A percentile compares a stretch with the other conserved stretches of the same genome.
Evolutionary conservation across 2,797 vertebrate species (phyloP).

Genomic region (Syngnathus rostellatus): DNA sequence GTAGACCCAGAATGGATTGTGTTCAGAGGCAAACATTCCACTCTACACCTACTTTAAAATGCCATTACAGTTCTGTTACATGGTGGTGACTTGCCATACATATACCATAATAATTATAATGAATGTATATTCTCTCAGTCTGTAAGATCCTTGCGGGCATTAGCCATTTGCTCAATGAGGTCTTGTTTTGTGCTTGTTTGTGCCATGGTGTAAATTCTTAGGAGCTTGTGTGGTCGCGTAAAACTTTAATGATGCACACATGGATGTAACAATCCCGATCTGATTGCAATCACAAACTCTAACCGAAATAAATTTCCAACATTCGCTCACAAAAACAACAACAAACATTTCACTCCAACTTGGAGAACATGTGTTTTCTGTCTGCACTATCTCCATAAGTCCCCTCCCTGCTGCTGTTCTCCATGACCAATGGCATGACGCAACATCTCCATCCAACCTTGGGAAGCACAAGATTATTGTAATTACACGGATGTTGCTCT

Average conservation of each 20-base stretch:
- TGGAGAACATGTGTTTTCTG: slow-evolving; percentile 17
- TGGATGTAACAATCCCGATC: slow-evolving; percentile 39
- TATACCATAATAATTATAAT: background rate
- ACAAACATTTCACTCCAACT: slow-evolving; percentile 16
- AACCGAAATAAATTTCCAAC: slow-evolving; percentile 42
- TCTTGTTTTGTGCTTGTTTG: slow-evolving; percentile 15
- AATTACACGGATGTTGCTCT: slow-evolving; percentile 53
- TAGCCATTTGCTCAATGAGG: background rate
- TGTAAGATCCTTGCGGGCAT: background rate
- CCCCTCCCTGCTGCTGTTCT: slow-evolving; percentile 18
- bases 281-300: slow-evolving; percentile 48
- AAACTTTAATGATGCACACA: slow-evolving; percentile 53
- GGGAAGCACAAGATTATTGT: slow-evolving; percentile 51
- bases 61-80: background rate
- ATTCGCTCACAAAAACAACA: slow-evolving; percentile 21
- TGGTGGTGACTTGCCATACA: background rate
- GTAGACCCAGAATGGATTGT: background rate
- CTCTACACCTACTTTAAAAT: background rate
- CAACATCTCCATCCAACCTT: slow-evolving; percentile 34
- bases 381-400: slow-evolving; percentile 16
- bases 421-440: slow-evolving; percentile 27
- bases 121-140: background rate
- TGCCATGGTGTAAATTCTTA: slow-evolving; percentile 22
- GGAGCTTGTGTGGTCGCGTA: slow-evolving; percentile 7
- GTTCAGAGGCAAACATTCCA: background rate